These are phyloP conservation scores for Parazoanthus swiftii DNA, from an alignment of 92 coral and sea anemone genomes.

Conservation along the genomic window DNA sequence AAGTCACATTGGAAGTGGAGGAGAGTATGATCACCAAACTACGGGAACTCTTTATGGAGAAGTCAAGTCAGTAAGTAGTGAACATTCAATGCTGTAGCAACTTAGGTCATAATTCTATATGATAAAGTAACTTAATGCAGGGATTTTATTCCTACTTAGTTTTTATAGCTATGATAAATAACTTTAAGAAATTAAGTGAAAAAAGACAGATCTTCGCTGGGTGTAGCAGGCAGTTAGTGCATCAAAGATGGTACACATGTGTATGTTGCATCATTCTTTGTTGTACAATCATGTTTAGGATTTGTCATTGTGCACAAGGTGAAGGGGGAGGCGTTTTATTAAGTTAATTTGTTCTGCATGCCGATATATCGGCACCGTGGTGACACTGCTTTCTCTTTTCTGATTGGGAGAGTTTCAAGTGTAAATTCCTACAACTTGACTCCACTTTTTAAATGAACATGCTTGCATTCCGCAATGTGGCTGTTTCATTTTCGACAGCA, in stretches of 20 bases:
- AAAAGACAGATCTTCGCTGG: no score
- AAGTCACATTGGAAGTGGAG: constrained; percentile 51
- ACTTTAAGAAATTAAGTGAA: no score
- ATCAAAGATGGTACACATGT: background rate
- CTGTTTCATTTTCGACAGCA: background rate
- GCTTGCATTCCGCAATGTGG: background rate
- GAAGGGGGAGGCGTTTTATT: background rate
- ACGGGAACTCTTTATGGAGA: constrained; percentile 54
- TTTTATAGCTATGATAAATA: no score
- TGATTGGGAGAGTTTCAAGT: background rate
- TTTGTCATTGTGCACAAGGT: background rate
- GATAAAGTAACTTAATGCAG: no score
- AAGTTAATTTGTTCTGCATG: background rate
- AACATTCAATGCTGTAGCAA: no score
- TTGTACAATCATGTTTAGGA: background rate
- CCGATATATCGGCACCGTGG: background rate
- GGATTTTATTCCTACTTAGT: no score
- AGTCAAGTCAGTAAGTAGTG: constrained; percentile 62
- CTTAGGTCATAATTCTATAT: no score
- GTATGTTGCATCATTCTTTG: background rate
- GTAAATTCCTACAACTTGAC: background rate
- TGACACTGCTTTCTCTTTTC: background rate
- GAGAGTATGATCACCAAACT: constrained; percentile 46
- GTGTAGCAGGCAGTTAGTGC: no score
- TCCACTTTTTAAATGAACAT: background rate